Base-by-base conservation (phyloP, 2,113 vertebrate genomes). In the Labrus mixtus region DNA sequence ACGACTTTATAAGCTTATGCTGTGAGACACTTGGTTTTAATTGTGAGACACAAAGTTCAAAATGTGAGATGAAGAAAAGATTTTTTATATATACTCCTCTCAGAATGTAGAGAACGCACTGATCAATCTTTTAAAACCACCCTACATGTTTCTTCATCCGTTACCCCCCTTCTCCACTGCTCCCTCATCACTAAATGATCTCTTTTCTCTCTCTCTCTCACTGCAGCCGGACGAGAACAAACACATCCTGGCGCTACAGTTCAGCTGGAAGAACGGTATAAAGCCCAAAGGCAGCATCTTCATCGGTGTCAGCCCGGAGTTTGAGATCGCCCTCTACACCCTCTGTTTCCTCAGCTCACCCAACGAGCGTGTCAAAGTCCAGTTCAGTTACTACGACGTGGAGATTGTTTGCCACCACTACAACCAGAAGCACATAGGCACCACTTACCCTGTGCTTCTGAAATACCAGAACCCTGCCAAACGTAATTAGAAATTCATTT, bases 201-300 rank as follows among this genome's bases (percentile, higher is more conserved):
- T 15, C 8, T 62, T 45, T 22, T 4, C 0, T 43, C 54, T 50
- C 43, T 4, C 0, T 43, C 54, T 50, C 43, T 66, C 39, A 2
- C 46, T 13, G 25, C 87, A 95, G 95, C 95, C 95, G 0, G 95
- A 95, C 10, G 94, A 94, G 79, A 92, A 94, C 78, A 94, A 95
- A 67, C 95, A 95, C 87, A 93, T 95, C 74, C 45, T 95, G 89
- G 93, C 93, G 0, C 86, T 95, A 20, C 95, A 95, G 90, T 95
- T 95, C 88, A 93, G 92, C 89, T 95, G 95, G 95, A 95, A 95
- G 89, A 84, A 94, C 0, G 95, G 94, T 0, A 92, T 95, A 56
- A 95, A 95, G 78, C 93, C 94, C 37, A 94, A 93, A 83, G 94
- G 95, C 50, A 95, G 95, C 92, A 94, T 95, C 88, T 95, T 95